Evolutionary conservation across 2,888 invertebrate genomes (phyloP).

Genomic region (Lithophane ornitopus): DNA sequence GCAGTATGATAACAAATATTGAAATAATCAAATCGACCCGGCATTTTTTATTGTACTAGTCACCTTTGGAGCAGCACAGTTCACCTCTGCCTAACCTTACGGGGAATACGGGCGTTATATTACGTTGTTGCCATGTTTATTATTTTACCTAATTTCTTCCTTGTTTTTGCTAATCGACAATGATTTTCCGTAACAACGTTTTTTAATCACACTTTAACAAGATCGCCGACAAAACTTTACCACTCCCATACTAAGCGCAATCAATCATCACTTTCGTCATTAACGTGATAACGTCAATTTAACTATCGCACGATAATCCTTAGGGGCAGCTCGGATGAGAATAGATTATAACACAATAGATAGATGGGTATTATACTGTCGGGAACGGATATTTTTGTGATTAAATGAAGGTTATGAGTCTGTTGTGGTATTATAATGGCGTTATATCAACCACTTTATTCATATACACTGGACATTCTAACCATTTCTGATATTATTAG

Average conservation of each 20-base stretch:
- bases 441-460: neutral
- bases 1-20: no score
- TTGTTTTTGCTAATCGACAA: neutral
- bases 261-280: constrained; percentile 69
- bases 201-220: constrained; percentile 43
- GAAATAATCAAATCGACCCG: no score
- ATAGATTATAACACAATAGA: constrained; percentile 52
- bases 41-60: no score
- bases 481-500: neutral
- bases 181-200: neutral
- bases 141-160: neutral
- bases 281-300: constrained; percentile 64
- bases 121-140: neutral
- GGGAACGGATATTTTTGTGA: constrained; percentile 46
- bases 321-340: constrained; percentile 47
- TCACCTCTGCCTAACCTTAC: neutral
- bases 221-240: constrained; percentile 35
- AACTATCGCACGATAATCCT: constrained; percentile 62
- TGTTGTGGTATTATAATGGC: neutral
- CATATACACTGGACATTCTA: neutral
- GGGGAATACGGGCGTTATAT: no score
- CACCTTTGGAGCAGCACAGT: no score
- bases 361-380: constrained; percentile 52
- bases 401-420: neutral
- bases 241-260: constrained; percentile 28